These are phyloP conservation scores for Ascaphus truei DNA, from an alignment of 2,113 vertebrate genomes.

Conservation along the genomic window DNA sequence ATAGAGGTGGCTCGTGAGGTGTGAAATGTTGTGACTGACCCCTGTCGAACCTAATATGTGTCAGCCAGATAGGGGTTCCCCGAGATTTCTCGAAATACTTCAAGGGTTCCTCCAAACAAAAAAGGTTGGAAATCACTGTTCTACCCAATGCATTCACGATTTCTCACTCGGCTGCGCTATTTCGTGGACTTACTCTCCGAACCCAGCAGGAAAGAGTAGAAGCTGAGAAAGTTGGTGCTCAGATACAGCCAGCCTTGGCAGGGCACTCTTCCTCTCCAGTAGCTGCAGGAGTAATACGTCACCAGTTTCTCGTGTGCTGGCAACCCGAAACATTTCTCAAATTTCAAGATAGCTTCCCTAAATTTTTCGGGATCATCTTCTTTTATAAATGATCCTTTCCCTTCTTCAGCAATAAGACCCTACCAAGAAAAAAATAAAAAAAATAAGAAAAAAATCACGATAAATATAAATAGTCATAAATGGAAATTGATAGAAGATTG, in stretches of 20 bases:
- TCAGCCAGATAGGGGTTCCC: too few species aligned
- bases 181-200: constrained; percentile 78
- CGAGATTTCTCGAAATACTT: too few species aligned
- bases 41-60: too few species aligned
- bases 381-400: constrained; percentile 75
- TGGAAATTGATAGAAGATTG: too few species aligned
- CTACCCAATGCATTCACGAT: too few species aligned
- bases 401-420: constrained; percentile 96
- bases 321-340: constrained; percentile 91
- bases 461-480: too few species aligned
- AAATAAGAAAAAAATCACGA: too few species aligned
- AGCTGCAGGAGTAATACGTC: constrained; percentile 96
- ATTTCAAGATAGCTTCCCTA: constrained; percentile 86
- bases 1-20: too few species aligned
- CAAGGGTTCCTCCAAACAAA: too few species aligned
- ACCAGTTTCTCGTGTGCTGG: constrained; percentile 89
- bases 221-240: constrained; percentile 94
- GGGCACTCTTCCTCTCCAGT: constrained; percentile 93
- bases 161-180: too few species aligned
- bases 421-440: constrained; percentile 55
- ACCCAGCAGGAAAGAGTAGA: constrained; percentile 94
- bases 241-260: constrained; percentile 98
- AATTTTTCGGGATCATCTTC: constrained; percentile 95
- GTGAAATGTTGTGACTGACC: too few species aligned
- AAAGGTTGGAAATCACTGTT: too few species aligned